phyloP scores from a whole-genome alignment of 2,113 vertebrate genomes.

The Mesembrinibis cayennensis region DNA sequence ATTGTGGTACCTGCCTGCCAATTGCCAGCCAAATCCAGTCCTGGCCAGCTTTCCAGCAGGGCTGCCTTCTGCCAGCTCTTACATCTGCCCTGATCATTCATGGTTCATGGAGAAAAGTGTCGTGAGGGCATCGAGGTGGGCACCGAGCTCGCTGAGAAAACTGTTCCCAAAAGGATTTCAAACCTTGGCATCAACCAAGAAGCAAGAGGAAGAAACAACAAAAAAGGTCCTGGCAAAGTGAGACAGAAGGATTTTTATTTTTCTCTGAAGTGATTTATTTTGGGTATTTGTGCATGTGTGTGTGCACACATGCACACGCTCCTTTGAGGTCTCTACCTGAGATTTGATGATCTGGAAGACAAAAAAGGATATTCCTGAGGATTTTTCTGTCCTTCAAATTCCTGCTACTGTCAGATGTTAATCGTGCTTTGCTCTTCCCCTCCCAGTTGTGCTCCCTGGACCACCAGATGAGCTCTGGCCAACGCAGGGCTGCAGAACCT shows the following conservation, averaged over 20 bases:
- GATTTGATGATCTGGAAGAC: not conserved
- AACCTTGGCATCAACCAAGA: not conserved
- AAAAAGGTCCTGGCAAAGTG: not conserved
- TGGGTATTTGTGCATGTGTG: not conserved
- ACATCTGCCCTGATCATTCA: no score
- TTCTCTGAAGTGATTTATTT: not conserved
- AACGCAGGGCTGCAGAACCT: not conserved
- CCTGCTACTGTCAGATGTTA: not conserved
- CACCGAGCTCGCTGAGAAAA: not conserved
- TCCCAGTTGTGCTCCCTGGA: not conserved
- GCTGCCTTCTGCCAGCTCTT: not conserved
- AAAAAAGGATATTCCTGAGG: not conserved
- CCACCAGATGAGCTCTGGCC: not conserved
- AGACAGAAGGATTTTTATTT: not conserved
- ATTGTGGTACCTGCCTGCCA: not conserved
- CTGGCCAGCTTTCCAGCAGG: not conserved
- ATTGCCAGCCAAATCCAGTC: not conserved
- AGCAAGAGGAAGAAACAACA: not conserved
- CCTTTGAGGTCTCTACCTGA: not conserved
- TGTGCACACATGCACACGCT: rapidly evolving
- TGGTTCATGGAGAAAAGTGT: not conserved
- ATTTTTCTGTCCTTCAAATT: not conserved
- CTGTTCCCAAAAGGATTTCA: not conserved
- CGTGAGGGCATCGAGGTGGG: not conserved
- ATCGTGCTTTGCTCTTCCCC: not conserved